Base-by-base conservation (phyloP, 2,113 vertebrate species). In the Chrysochloris asiatica region DNA sequence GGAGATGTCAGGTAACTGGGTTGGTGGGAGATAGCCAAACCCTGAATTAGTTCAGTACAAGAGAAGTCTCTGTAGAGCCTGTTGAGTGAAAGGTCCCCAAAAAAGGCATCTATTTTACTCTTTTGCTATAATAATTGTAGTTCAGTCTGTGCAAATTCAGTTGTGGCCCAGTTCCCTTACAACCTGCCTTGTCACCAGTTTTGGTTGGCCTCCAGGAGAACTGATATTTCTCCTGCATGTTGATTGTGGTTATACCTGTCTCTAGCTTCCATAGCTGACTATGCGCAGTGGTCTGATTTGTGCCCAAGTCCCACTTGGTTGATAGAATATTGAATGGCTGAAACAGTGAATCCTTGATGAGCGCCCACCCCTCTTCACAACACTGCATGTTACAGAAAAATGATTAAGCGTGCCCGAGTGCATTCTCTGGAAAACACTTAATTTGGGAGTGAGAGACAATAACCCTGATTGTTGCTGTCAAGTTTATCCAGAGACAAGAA, bases 381-480 rank as follows among this genome's bases (percentile, higher is more conserved):
- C n/a, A n/a, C n/a, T n/a, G n/a, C n/a, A n/a, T n/a, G n/a, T n/a
- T n/a, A 75, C 87, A 94, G 92, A 95, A 96, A 92, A 93, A 92
- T 79, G 88, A 93, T 95, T 85, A 94, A 93, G 90, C 94, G 73
- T 93, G 52, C 83, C 90, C n/a, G 59, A 92, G 89, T 95, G 90
- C 93, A 88, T 93, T 95, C 95, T 88, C 82, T 73, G 92, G 93
- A 96, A 97, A 97, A 95, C n/a, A n/a, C 93, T 93, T 93, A 75
- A 95, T 97, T 95, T 96, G 89, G 88, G 90, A 95, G 52, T 89
- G 95, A 96, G 88, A 95, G 91, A 95, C 83, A 80, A 90, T 95
- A 93, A 96, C 87, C 90, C 89, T 92, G 95, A 91, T 95, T 93
- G 93, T 96, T 94, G 93, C 81, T 79, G 92, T 95, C 88, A 96